These are phyloP conservation scores for Mimumesa dahlbomi DNA, from an alignment of 2,888 invertebrate genomes.

Conservation along the genomic window DNA sequence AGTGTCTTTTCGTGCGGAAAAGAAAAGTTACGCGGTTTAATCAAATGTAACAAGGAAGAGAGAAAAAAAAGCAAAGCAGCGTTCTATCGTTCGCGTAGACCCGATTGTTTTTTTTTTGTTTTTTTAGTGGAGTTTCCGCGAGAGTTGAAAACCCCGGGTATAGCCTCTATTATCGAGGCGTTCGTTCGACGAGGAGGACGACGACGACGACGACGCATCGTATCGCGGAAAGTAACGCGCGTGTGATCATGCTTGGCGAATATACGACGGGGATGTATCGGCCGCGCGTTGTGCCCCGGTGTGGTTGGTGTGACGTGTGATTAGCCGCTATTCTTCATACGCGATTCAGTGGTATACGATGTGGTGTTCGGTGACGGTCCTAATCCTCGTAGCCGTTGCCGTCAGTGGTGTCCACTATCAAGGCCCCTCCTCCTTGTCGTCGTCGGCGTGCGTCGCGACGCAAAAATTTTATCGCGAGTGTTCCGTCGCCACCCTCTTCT, in stretches of 20 bases:
- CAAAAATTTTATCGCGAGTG: slow-evolving; percentile 68
- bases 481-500: slow-evolving; percentile 57
- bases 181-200: slow-evolving; percentile 25
- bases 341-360: slow-evolving; percentile 73
- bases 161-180: slow-evolving; percentile 14
- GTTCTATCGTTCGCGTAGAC: slow-evolving; percentile 24
- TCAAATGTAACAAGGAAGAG: slow-evolving; percentile 30
- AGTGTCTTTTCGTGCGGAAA: slow-evolving; percentile 38
- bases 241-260: slow-evolving; percentile 48
- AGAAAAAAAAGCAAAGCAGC: slow-evolving; percentile 39
- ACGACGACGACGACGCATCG: neutral
- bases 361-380: slow-evolving; percentile 73
- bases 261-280: slow-evolving; percentile 61
- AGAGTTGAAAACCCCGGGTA: slow-evolving; percentile 26
- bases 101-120: too few species aligned
- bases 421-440: slow-evolving; percentile 49
- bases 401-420: slow-evolving; percentile 65
- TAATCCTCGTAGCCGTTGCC: slow-evolving; percentile 64
- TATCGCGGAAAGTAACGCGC: slow-evolving; percentile 32
- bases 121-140: slow-evolving; percentile 43
- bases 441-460: slow-evolving; percentile 61
- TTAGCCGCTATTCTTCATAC: slow-evolving; percentile 52
- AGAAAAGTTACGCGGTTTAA: slow-evolving; percentile 24
- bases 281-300: slow-evolving; percentile 62
- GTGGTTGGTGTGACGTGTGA: slow-evolving; percentile 72